These are phyloP conservation scores for Mylabris phalerata DNA, from an alignment of 1,140 invertebrate genomes.

Conservation along the genomic window DNA sequence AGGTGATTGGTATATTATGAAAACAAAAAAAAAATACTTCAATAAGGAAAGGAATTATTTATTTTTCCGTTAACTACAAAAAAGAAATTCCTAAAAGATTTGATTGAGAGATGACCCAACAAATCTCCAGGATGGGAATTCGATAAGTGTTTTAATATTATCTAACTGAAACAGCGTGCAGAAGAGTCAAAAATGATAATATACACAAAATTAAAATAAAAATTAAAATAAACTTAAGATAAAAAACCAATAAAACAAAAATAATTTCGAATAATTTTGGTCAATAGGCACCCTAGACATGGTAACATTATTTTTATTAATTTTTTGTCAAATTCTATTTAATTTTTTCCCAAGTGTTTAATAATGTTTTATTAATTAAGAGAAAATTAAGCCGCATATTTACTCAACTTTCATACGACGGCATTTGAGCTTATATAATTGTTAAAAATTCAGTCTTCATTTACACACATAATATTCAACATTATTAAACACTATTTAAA, in stretches of 20 bases:
- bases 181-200: constrained; percentile 3
- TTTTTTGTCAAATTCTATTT: too few relatives aligned
- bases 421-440: constrained; percentile 32
- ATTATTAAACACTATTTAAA: constrained; percentile 29
- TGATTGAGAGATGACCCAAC: constrained; percentile 1
- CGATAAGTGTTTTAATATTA: constrained; percentile 7
- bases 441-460: constrained; percentile 31
- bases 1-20: too few relatives aligned
- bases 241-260: not conserved
- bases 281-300: constrained; percentile 26
- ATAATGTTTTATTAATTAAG: too few relatives aligned
- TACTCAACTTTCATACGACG: constrained; percentile 24
- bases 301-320: constrained; percentile 14
- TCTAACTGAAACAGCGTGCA: constrained; percentile 15
- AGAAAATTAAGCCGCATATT: constrained; percentile 7
- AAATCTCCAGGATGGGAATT: constrained; percentile 5
- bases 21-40: too few relatives aligned
- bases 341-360: too few relatives aligned
- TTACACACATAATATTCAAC: constrained; percentile 24
- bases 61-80: constrained; percentile 14
- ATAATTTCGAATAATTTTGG: constrained; percentile 17
- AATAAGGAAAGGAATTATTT: constrained; percentile 13
- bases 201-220: too few relatives aligned
- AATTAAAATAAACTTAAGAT: too few relatives aligned
- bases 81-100: not conserved